These are phyloP conservation scores for Pseudolycoriella hygida DNA, from an alignment of 2,888 invertebrate species.

Conservation along the genomic window DNA sequence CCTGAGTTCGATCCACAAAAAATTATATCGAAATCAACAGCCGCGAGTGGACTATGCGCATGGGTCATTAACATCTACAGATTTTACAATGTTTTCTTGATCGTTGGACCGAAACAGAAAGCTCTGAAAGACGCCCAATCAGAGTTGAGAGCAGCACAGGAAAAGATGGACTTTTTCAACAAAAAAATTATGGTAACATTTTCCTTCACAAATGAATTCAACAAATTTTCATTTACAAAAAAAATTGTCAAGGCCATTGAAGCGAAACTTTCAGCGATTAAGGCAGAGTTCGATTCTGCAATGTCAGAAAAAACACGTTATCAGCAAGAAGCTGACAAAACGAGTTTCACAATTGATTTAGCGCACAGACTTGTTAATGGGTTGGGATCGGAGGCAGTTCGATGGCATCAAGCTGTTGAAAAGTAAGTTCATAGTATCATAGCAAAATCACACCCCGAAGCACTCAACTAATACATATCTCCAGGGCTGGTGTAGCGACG, in stretches of 20 bases:
- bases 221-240: neutral
- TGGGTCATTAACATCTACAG: slow-evolving; percentile 88
- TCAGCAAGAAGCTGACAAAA: slow-evolving; percentile 83
- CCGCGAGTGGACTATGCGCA: slow-evolving; percentile 84
- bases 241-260: slow-evolving; percentile 41
- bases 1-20: slow-evolving; percentile 75
- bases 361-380: slow-evolving; percentile 88
- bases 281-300: slow-evolving; percentile 74
- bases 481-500: too few species aligned
- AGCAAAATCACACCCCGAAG: too few species aligned
- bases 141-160: slow-evolving; percentile 65
- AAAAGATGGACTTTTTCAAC: slow-evolving; percentile 55
- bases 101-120: slow-evolving; percentile 80
- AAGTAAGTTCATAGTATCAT: too few species aligned
- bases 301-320: slow-evolving; percentile 75
- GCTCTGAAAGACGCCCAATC: slow-evolving; percentile 76
- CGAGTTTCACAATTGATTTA: slow-evolving; percentile 72
- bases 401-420: slow-evolving; percentile 26
- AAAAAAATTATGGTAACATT: slow-evolving; percentile 14
- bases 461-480: too few species aligned
- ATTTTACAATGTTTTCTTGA: slow-evolving; percentile 79
- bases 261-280: slow-evolving; percentile 53
- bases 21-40: slow-evolving; percentile 71
- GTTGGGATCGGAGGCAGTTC: slow-evolving; percentile 70
- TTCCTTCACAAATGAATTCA: neutral